Conservation (phyloP, 2,888 invertebrate genomes). For the Pristionchus fissidentatus region DNA sequence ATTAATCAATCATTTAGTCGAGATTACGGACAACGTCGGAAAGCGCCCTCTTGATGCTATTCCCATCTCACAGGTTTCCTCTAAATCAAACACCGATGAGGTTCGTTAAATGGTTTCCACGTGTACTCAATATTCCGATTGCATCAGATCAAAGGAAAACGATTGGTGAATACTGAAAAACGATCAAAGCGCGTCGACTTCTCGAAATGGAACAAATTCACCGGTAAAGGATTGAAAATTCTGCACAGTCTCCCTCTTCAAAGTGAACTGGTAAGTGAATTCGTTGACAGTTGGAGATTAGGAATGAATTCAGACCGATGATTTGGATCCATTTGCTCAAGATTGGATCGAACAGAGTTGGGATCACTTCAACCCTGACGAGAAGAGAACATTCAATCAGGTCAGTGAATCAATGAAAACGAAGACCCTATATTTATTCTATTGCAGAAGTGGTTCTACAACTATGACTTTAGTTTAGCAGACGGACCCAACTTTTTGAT, state of each 20-base stretch:
- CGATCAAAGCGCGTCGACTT: no score
- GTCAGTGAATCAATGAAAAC: background rate
- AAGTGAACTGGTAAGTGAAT: no score
- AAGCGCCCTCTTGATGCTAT: background rate
- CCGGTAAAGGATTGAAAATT: background rate
- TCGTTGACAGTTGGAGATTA: no score
- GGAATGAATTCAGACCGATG: background rate
- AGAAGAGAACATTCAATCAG: slow-evolving; percentile 57
- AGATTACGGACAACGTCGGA: slow-evolving; percentile 33
- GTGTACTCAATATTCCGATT: no score
- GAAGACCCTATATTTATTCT: background rate
- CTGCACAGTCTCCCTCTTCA: no score
- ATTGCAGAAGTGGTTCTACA: background rate
- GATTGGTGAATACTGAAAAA: background rate
- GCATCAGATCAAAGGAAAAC: background rate
- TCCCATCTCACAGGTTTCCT: background rate
- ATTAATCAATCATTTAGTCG: background rate
- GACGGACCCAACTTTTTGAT: slow-evolving; percentile 89
- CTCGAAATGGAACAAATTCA: background rate
- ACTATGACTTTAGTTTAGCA: background rate
- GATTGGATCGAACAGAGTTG: slow-evolving; percentile 38
- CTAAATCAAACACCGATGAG: background rate
- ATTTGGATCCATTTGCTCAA: background rate
- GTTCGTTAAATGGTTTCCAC: background rate
- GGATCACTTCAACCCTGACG: slow-evolving; percentile 59